Evolutionary conservation across 2,888 invertebrate genomes (phyloP), one percentile per base, ranked within the genome.

Genomic region (Antitype chi): DNA sequence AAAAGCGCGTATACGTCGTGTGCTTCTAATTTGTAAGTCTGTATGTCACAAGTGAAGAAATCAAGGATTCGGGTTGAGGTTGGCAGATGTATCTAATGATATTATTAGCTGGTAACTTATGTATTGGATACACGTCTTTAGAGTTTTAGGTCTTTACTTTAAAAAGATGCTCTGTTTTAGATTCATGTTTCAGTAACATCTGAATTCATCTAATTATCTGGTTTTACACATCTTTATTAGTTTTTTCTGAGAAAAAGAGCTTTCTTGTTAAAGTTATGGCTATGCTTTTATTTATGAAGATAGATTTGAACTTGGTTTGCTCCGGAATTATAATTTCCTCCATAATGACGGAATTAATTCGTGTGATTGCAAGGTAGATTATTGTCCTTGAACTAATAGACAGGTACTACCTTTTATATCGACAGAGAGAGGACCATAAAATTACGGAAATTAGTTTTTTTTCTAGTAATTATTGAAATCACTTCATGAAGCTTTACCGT

Each of bases 61-160:
- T 72, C 89, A 89, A 90, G 87, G 89, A 89, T 89, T 85, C 84
- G 74, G 81, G 84, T 88, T 84, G 88, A 85, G 80, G 85, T 81
- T 84, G 82, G 32, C 38, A 71, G 63, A 68, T 63, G 80, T 84
- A 49, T 70, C 69, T 72, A 86, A 74, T 74, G 75, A 76, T 76
- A 67, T 85, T 86, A 87, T 70, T 69, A 71, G 59, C 52, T 53
- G 9, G 60, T 81, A 60, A 67, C 52, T 66, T 82, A 53, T 70
- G n/a, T 81, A 70, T 73, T 84, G 38, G 49, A 17, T 80, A 70
- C 59, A 62, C 55, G 52, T 70, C 25, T 66, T 59, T 23, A 32
- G 32, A 52, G 11, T 17, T 53, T 55, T 32, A 23, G 13, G 13
- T 47, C 1, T 55, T 5, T 74, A 47, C 7, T 32, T 62, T 38